These are phyloP conservation scores for Marasmarcha lunaedactyla DNA, from an alignment of 2,888 invertebrate species.

Conservation along the genomic window DNA sequence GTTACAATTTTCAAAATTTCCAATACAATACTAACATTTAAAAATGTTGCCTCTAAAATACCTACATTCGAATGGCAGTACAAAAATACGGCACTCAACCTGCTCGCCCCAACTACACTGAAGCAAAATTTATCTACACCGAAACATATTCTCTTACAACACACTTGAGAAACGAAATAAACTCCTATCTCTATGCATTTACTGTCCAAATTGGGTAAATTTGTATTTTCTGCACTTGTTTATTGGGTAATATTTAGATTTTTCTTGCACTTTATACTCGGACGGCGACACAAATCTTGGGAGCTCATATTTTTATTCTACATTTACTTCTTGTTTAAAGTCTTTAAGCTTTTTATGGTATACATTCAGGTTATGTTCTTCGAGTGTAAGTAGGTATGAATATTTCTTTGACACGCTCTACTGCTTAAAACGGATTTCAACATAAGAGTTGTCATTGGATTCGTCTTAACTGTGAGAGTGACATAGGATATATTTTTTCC, in stretches of 20 bases:
- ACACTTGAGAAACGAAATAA: conserved; percentile 25
- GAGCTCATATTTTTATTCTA: conserved; percentile 35
- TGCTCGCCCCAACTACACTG: conserved; percentile 24
- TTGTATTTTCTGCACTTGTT: conserved; percentile 21
- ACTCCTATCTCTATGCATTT: conserved; percentile 15
- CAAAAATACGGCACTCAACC: conserved; percentile 27
- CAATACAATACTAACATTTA: too few species aligned
- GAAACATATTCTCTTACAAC: conserved; percentile 34
- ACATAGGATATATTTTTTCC: too few species aligned
- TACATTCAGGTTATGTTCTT: too few species aligned
- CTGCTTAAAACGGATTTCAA: too few species aligned
- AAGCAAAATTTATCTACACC: conserved; percentile 32
- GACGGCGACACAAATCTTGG: conserved; percentile 34
- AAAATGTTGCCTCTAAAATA: too few species aligned
- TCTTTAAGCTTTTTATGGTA: not conserved
- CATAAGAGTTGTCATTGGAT: too few species aligned
- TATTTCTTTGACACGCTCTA: too few species aligned
- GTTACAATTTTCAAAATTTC: too few species aligned
- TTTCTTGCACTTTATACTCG: conserved; percentile 37
- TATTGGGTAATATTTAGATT: conserved; percentile 43
- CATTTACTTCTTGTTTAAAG: conserved; percentile 11
- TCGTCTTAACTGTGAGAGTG: too few species aligned
- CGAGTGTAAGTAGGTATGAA: too few species aligned
- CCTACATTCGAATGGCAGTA: not conserved
- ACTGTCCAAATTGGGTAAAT: conserved; percentile 19